A percentile compares a stretch with the other conserved stretches of the same genome.
These are phyloP conservation scores for Mycetomoellerius zeteki DNA, from an alignment of 1,140 invertebrate genomes.

Conservation along the genomic window DNA sequence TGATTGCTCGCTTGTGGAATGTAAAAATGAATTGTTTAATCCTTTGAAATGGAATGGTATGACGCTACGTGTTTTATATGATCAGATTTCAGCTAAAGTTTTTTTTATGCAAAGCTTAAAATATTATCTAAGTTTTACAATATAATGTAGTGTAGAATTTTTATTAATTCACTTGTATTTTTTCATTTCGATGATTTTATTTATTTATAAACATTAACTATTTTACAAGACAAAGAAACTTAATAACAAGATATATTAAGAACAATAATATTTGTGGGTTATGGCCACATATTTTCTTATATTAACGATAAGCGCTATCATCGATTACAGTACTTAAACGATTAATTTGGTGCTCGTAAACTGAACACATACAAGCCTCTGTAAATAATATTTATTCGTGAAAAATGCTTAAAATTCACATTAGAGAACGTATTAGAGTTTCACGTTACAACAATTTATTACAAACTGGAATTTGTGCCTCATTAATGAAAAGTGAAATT, in stretches of 20 bases:
- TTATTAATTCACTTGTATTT: not conserved
- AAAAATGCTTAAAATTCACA: not conserved
- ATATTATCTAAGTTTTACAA: not conserved
- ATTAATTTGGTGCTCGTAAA: not conserved
- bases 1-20: not conserved
- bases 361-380: not conserved
- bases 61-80: not conserved
- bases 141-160: not conserved
- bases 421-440: not conserved
- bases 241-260: not conserved
- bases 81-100: not conserved
- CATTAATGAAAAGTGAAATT: constrained; percentile 49
- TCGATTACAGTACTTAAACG: not conserved
- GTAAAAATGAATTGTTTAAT: not conserved
- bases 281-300: not conserved
- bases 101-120: not conserved
- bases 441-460: not conserved
- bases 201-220: not conserved
- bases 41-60: not conserved
- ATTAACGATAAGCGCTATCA: no score
- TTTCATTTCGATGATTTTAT: not conserved
- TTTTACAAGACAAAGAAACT: not conserved
- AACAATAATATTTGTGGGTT: not conserved
- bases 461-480: not conserved
- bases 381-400: not conserved